Evolutionary conservation across 2,113 vertebrate species (phyloP), one percentile per base, ranked within the genome.

Genomic region (Ceyx cyanopectus): DNA sequence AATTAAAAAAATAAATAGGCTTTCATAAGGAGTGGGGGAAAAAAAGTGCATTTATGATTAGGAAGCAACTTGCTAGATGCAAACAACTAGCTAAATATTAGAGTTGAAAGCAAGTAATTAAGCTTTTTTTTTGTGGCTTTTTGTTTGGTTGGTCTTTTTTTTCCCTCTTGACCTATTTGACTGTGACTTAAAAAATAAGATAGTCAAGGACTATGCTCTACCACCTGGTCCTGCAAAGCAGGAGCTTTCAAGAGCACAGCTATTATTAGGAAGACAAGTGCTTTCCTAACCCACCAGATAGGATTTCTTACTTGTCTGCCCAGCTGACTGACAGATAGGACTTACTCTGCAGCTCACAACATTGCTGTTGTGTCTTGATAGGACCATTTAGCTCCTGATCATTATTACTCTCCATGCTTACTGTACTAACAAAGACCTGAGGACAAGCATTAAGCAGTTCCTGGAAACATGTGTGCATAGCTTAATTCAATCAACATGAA

Each of bases 241-340:
- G 58, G 15, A 79, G 58, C 53, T 85, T 70, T 79, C 23, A 72
- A 90, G 40, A 88, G 80, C 86, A 79, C 2, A 56, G 79, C 68
- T 92, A 87, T 93, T 95, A 88, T 87, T 87, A 95, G 86, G 81
- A 93, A 88, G 81, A 95, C 63, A 87, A 82, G 86, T 90, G 62
- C 40, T 76, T 90, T 90, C 53, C 76, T 90, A 88, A 81, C 30
- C 40, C 32, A 75, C 30, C 41, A 46, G 75, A 82, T 48, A 90
- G 58, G 26, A 70, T 92, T 94, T 95, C 82, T 87, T 53, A 81
- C 78, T 87, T 82, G 67, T 85, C 80, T 75, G 58, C 30, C 40
- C 58, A 51, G 56, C n/a, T 67, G 78, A 91, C 54, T 91, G 86
- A 76, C 56, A 85, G 68, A 54, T 60, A 86, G 1, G 29, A 60